These are phyloP conservation scores for Tychaedon coryphoeus DNA, from an alignment of 2,113 vertebrate genomes.

Conservation along the genomic window DNA sequence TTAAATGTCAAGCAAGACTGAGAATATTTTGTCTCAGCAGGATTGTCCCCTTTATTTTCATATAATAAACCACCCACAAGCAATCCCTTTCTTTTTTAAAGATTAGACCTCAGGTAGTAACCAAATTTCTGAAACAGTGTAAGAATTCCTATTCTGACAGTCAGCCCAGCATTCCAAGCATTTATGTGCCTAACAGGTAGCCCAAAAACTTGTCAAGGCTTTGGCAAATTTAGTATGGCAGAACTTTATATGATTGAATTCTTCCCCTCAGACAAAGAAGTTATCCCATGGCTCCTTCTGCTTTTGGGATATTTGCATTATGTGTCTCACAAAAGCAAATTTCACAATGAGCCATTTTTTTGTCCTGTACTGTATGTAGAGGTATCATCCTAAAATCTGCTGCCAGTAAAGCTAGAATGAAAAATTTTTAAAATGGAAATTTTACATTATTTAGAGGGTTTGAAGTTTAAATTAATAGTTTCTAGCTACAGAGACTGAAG, in stretches of 20 bases:
- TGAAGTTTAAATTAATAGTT: not conserved
- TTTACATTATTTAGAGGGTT: not conserved
- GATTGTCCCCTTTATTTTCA: not conserved
- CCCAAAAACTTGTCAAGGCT: not conserved
- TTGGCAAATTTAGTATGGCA: not conserved
- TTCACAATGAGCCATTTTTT: not conserved
- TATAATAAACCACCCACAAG: not conserved
- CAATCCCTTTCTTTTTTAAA: rapidly evolving
- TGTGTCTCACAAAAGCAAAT: not conserved
- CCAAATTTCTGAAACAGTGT: not conserved
- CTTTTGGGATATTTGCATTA: not conserved
- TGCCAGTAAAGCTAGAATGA: not conserved
- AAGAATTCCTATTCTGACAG: not conserved
- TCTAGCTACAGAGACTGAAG: not conserved
- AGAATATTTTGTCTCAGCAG: not conserved
- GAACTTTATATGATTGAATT: not conserved
- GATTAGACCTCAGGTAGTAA: not conserved
- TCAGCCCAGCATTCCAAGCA: not conserved
- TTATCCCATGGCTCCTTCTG: rapidly evolving
- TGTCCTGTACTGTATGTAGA: not conserved
- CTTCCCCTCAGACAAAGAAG: not conserved
- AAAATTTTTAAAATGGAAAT: not conserved
- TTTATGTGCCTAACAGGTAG: not conserved
- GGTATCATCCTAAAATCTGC: not conserved
- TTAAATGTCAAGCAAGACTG: not conserved